phyloP scores from a whole-genome alignment of 2,113 vertebrate species.

The Phasianus colchicus region DNA sequence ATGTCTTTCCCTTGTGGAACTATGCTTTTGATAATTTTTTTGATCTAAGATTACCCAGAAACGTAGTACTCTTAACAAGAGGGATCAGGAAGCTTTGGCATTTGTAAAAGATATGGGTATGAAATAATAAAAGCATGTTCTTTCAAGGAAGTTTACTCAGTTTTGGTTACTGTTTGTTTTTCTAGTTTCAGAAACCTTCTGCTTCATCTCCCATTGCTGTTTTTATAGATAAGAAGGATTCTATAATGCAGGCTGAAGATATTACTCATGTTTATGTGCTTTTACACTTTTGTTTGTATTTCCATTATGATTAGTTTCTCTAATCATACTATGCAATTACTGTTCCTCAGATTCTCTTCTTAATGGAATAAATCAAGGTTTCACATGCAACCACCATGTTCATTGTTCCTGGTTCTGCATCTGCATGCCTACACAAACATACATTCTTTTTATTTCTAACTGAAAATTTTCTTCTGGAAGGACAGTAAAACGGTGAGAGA shows the following conservation, averaged over 20 bases:
- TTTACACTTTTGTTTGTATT: constrained; percentile 15
- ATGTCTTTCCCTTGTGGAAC: neutral
- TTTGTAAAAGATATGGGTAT: neutral
- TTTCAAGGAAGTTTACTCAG: neutral
- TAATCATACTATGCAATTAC: constrained; percentile 1
- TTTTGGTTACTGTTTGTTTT: neutral
- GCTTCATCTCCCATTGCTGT: neutral
- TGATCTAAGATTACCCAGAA: neutral
- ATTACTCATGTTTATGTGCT: neutral
- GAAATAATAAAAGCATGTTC: neutral
- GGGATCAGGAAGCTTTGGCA: neutral
- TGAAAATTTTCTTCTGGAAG: neutral
- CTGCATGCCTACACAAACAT: neutral
- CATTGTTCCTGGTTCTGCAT: neutral
- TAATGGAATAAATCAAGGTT: neutral
- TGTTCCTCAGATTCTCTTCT: neutral
- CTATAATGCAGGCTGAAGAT: neutral
- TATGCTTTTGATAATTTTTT: neutral
- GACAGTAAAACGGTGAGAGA: neutral
- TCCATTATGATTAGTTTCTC: constrained; percentile 4
- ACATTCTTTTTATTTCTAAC: neutral
- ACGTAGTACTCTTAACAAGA: neutral
- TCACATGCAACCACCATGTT: neutral
- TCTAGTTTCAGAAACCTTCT: neutral
- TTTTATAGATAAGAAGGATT: neutral